Conservation (phyloP, 2,113 vertebrate species). For the rat (Rattus norvegicus) region DNA sequence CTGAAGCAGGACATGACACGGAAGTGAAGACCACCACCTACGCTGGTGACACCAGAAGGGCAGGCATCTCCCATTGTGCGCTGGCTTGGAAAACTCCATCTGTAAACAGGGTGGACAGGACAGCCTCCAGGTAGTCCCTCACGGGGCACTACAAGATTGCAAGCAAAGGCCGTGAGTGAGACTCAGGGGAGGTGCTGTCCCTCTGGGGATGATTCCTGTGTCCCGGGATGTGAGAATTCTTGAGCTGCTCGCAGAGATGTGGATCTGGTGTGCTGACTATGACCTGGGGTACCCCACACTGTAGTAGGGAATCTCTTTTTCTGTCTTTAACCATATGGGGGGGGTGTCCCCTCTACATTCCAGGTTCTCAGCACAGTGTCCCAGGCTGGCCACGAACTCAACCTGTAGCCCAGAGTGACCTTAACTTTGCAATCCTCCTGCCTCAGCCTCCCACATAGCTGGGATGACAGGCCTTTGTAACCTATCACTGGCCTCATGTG, state of each 20-base stretch:
- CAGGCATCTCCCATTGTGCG: background rate
- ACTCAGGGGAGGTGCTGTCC: background rate
- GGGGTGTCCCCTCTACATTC: background rate
- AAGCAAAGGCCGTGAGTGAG: background rate
- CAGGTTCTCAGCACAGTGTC: background rate
- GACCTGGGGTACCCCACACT: background rate
- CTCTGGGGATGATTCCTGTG: background rate
- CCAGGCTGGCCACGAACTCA: background rate
- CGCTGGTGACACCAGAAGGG: fast-evolving
- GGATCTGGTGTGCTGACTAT: background rate
- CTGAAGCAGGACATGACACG: background rate
- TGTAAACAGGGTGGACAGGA: background rate
- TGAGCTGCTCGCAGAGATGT: background rate
- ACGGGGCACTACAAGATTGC: background rate
- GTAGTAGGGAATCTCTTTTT: background rate
- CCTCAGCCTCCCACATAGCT: background rate
- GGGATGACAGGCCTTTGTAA: background rate
- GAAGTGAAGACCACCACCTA: background rate
- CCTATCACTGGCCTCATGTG: background rate
- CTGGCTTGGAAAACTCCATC: background rate
- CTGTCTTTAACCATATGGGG: background rate
- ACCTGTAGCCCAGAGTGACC: background rate
- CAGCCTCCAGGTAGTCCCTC: background rate
- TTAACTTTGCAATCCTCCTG: background rate
- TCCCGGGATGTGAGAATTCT: background rate